Conservation (phyloP, 2,888 invertebrate species). For the Cosmia pyralina region DNA sequence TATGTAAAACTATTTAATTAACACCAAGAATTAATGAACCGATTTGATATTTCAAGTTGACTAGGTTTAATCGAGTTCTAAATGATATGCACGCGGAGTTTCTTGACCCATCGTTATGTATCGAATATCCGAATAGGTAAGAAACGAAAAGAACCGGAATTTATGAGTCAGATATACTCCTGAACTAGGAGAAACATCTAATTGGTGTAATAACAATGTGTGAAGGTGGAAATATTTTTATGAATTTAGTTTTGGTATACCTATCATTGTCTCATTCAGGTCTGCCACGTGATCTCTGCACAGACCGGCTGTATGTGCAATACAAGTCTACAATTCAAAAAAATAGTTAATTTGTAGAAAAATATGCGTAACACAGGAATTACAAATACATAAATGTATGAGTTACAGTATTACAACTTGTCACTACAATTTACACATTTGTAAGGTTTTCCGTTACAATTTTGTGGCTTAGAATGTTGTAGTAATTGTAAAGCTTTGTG, state of each 20-base stretch:
- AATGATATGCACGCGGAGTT: conserved; percentile 78
- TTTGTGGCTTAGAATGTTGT: too few relatives aligned
- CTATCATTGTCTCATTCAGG: background rate
- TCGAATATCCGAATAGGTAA: conserved; percentile 58
- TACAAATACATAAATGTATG: too few relatives aligned
- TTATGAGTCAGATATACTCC: conserved; percentile 54
- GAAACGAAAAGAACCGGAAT: conserved; percentile 61
- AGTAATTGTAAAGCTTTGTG: too few relatives aligned
- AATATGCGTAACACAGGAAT: too few relatives aligned
- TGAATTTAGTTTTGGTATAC: background rate
- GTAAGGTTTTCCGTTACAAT: too few relatives aligned
- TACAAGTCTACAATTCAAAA: too few relatives aligned
- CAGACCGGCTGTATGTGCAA: too few relatives aligned
- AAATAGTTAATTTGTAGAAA: too few relatives aligned
- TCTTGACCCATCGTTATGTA: conserved; percentile 74
- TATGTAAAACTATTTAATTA: conserved; percentile 56
- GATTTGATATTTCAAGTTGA: conserved; percentile 61
- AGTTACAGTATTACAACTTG: too few relatives aligned
- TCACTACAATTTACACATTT: too few relatives aligned
- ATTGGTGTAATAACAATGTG: conserved; percentile 33
- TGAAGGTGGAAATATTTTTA: conserved; percentile 24
- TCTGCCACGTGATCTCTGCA: too few relatives aligned
- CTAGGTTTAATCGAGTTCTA: conserved; percentile 72
- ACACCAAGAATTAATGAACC: conserved; percentile 52
- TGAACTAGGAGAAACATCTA: conserved; percentile 43